Conservation (phyloP, 2,797 vertebrate genomes). For the Syngnathus rostellatus region DNA sequence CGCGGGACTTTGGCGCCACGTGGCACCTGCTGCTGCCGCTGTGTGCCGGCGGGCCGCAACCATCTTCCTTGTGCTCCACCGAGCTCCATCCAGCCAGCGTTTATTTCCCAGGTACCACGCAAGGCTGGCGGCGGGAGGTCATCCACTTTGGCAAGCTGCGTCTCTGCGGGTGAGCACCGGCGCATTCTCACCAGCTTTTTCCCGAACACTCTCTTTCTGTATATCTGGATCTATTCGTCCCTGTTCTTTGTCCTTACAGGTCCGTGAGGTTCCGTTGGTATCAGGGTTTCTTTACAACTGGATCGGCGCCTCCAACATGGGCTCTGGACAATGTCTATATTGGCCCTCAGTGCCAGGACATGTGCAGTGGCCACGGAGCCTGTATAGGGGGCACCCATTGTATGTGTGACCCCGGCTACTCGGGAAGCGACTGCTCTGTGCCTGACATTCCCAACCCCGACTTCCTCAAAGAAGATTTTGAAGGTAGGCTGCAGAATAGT, state of each 20-base stretch:
- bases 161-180: constrained; percentile 84
- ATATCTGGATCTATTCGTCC: background rate
- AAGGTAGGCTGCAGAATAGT: constrained; percentile 82
- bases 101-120: constrained; percentile 87
- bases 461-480: constrained; percentile 98
- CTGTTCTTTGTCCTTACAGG: constrained; percentile 47
- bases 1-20: constrained; percentile 91
- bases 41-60: constrained; percentile 84
- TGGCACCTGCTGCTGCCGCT: constrained; percentile 94
- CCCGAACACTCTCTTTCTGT: background rate
- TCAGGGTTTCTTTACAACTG: constrained; percentile 87
- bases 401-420: constrained; percentile 83
- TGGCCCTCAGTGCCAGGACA: constrained; percentile 93
- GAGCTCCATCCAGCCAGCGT: constrained; percentile 92
- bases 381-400: constrained; percentile 86
- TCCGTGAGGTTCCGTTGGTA: constrained; percentile 96
- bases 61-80: constrained; percentile 88
- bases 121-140: constrained; percentile 91
- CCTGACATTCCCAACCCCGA: constrained; percentile 86
- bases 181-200: background rate
- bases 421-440: constrained; percentile 84
- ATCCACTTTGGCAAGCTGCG: constrained; percentile 90
- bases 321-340: constrained; percentile 93
- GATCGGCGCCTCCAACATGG: constrained; percentile 88
- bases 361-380: constrained; percentile 89